These are phyloP conservation scores for Phrynocephalus versicolor DNA, from an alignment of 2,113 vertebrate species.

Conservation along the genomic window DNA sequence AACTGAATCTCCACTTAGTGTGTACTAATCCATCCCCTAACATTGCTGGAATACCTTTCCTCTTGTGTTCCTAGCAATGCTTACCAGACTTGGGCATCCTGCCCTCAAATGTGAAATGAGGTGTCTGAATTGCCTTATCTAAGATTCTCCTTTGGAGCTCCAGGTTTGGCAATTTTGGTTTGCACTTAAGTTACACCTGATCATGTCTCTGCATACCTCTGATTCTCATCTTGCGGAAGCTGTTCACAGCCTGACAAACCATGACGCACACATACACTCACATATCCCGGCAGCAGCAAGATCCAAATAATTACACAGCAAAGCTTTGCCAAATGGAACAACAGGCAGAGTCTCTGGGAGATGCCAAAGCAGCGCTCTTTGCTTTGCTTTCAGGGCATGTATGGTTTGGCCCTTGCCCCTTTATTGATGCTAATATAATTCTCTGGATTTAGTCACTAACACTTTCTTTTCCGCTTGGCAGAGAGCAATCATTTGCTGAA, in stretches of 20 bases:
- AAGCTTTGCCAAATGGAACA: not conserved
- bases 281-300: not conserved
- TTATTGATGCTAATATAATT: slow-evolving; percentile 35
- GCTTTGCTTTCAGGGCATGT: slow-evolving; percentile 12
- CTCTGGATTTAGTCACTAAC: slow-evolving; percentile 23
- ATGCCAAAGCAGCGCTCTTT: not conserved
- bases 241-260: slow-evolving; percentile 2
- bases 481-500: slow-evolving; percentile 24
- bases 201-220: not conserved
- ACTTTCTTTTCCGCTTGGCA: slow-evolving; percentile 22
- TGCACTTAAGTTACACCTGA: not conserved
- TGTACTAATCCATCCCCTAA: not conserved
- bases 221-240: not conserved
- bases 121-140: not conserved
- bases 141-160: not conserved
- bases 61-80: not conserved
- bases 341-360: not conserved
- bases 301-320: slow-evolving; percentile 9
- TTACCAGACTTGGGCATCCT: not conserved
- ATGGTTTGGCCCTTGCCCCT: slow-evolving; percentile 13
- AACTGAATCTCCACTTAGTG: not conserved
- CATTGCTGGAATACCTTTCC: not conserved
- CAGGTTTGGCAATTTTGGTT: not conserved
- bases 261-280: not conserved
- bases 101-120: not conserved